Percentiles rank a stretch among this genome's conserved stretches.
These are phyloP conservation scores for Apantesis nais DNA, from an alignment of 2,888 invertebrate species.

Conservation along the genomic window DNA sequence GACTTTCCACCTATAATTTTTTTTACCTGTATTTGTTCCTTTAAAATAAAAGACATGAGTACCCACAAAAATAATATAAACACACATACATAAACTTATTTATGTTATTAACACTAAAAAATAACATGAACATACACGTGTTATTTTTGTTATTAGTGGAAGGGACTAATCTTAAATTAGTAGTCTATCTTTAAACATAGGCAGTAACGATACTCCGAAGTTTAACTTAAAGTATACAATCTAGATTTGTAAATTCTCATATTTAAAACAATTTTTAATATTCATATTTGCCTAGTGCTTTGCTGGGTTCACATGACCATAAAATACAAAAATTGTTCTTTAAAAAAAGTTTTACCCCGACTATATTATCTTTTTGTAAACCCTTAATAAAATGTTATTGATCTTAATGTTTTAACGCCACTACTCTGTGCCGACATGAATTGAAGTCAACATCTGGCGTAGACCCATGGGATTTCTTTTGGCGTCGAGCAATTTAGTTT, in stretches of 20 bases:
- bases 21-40: no score
- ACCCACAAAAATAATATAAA: no score
- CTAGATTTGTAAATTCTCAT: not conserved
- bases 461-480: slow-evolving; percentile 51
- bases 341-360: not conserved
- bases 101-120: no score
- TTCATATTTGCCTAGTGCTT: not conserved
- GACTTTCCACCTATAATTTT: no score
- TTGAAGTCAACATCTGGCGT: slow-evolving; percentile 56
- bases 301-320: not conserved
- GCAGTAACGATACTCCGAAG: no score
- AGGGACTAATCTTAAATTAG: not conserved
- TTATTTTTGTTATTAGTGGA: no score
- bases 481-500: slow-evolving; percentile 46
- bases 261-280: not conserved
- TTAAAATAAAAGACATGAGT: no score
- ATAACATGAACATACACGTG: no score
- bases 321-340: not conserved
- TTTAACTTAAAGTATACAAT: not conserved
- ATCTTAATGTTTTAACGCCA: slow-evolving; percentile 15
- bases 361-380: not conserved
- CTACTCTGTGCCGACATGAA: slow-evolving; percentile 31
- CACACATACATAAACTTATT: no score
- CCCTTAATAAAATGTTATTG: slow-evolving; percentile 3
- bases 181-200: not conserved